Evolutionary conservation across 1,140 invertebrate genomes (phyloP).

Genomic region (Diprion similis): DNA sequence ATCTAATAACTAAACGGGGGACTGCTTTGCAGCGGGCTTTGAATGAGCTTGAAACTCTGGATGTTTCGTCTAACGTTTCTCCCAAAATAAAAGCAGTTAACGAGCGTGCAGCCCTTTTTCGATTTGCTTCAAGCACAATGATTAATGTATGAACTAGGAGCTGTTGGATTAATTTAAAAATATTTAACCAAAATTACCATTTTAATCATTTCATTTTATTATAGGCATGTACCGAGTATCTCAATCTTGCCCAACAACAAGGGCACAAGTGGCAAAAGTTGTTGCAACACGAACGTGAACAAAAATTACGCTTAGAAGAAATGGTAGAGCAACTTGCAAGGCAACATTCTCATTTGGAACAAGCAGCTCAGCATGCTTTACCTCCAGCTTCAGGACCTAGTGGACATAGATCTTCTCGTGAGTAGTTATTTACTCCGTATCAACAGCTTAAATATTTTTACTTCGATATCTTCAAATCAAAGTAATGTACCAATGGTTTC

Average conservation of each 20-base stretch:
- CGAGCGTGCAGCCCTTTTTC: slow-evolving; percentile 90
- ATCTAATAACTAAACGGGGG: slow-evolving; percentile 89
- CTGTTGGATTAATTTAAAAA: slow-evolving; percentile 12
- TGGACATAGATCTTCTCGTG: slow-evolving; percentile 56
- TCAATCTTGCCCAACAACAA: slow-evolving; percentile 84
- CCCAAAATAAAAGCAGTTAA: slow-evolving; percentile 78
- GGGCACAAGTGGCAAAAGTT: slow-evolving; percentile 90
- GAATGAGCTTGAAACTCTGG: slow-evolving; percentile 82
- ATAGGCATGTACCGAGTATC: slow-evolving; percentile 89
- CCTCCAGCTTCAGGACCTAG: slow-evolving; percentile 53
- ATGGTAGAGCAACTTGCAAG: slow-evolving; percentile 96
- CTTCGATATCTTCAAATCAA: not conserved
- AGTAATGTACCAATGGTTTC: too few relatives aligned
- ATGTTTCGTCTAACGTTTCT: slow-evolving; percentile 66
- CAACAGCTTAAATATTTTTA: not conserved
- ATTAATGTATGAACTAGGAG: slow-evolving; percentile 79
- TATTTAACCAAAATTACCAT: not conserved
- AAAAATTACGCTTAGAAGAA: slow-evolving; percentile 92
- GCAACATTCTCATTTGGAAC: slow-evolving; percentile 93
- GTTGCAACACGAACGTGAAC: slow-evolving; percentile 93
- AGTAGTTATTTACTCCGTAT: slow-evolving; percentile 36
- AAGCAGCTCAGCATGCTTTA: slow-evolving; percentile 72
- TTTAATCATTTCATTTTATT: slow-evolving; percentile 34
- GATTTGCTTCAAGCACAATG: slow-evolving; percentile 95
- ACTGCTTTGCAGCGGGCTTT: slow-evolving; percentile 83